phyloP scores from a whole-genome alignment of 2,113 vertebrate genomes.

The Petaurus breviceps region DNA sequence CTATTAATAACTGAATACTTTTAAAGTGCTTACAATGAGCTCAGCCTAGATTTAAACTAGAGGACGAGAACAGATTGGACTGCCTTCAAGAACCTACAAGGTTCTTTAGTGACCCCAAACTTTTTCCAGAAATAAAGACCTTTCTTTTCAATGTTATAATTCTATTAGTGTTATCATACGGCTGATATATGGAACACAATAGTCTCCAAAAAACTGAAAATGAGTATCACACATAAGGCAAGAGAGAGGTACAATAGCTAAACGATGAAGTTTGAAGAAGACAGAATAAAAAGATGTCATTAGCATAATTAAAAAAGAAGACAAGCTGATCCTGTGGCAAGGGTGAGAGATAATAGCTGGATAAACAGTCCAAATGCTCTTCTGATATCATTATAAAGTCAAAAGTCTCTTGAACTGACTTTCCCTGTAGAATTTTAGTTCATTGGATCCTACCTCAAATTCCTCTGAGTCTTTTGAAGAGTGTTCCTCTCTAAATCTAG shows the following conservation, averaged over 20 bases:
- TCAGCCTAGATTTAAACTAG: not conserved
- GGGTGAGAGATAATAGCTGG: not conserved
- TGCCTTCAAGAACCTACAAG: not conserved
- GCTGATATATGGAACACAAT: not conserved
- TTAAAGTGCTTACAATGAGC: not conserved
- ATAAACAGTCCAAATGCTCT: not conserved
- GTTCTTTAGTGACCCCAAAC: not conserved
- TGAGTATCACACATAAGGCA: not conserved
- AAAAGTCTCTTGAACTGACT: not conserved
- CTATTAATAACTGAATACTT: not conserved
- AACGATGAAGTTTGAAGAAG: not conserved
- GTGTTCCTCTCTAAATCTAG: not conserved
- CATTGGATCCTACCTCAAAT: not conserved
- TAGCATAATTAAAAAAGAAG: not conserved
- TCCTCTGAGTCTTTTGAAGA: not conserved
- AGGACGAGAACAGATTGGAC: not conserved
- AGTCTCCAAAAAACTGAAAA: not conserved
- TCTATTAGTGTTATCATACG: not conserved
- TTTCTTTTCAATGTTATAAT: not conserved
- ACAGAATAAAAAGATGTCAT: not conserved
- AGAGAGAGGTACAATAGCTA: not conserved
- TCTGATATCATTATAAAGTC: not conserved
- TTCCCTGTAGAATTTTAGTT: not conserved
- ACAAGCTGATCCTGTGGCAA: not conserved
- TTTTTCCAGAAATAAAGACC: not conserved